These are phyloP conservation scores for Ptychobarbus kaznakovi DNA, from an alignment of 2,797 vertebrate species.

Conservation along the genomic window DNA sequence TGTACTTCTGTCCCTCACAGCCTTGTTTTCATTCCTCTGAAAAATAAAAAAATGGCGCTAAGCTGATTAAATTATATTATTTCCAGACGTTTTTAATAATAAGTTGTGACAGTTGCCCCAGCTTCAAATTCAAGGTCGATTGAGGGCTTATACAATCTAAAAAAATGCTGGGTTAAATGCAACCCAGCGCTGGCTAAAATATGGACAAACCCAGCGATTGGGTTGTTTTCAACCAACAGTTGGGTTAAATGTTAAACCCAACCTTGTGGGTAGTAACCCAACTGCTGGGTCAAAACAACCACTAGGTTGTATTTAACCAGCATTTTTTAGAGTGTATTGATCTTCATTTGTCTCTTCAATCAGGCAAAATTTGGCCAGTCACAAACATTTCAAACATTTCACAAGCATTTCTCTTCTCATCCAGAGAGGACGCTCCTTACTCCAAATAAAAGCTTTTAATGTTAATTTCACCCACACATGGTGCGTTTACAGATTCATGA, in stretches of 20 bases:
- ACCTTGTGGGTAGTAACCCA: too few relatives aligned
- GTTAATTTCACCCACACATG: slow-evolving; percentile 65
- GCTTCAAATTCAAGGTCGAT: slow-evolving; percentile 5
- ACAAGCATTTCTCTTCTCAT: slow-evolving; percentile 54
- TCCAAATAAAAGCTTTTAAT: slow-evolving; percentile 60
- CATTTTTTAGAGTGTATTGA: slow-evolving; percentile 1
- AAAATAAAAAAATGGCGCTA: neutral
- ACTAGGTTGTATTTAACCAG: too few relatives aligned
- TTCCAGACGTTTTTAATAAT: neutral
- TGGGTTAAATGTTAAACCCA: too few relatives aligned
- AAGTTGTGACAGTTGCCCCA: neutral
- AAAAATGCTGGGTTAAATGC: too few relatives aligned
- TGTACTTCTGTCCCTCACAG: neutral
- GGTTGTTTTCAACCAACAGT: too few relatives aligned
- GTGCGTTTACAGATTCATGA: slow-evolving; percentile 83
- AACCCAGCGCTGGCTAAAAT: too few relatives aligned
- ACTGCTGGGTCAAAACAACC: too few relatives aligned
- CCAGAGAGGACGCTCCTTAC: slow-evolving; percentile 56
- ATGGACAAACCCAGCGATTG: too few relatives aligned
- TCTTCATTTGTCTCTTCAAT: slow-evolving; percentile 30
- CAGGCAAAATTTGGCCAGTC: slow-evolving; percentile 48
- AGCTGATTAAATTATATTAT: neutral
- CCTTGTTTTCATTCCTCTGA: neutral
- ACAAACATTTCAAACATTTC: slow-evolving; percentile 43
- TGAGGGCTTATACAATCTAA: neutral